A percentile compares a stretch with the other conserved stretches of the same genome.
These are phyloP conservation scores for Delphinapterus leucas DNA, from an alignment of 2,113 vertebrate species.

Conservation along the genomic window DNA sequence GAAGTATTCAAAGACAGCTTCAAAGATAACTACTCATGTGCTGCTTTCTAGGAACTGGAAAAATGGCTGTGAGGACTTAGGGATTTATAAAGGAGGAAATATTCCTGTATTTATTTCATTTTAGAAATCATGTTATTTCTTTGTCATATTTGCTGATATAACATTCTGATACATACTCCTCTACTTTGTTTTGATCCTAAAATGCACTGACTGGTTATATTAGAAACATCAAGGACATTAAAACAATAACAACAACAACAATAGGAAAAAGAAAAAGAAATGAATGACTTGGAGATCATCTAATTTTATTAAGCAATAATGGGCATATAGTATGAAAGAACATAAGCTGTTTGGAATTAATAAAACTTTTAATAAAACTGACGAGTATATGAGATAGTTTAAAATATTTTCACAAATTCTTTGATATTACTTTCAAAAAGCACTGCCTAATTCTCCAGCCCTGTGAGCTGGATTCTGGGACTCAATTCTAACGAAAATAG, in stretches of 20 bases:
- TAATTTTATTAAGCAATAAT: neutral
- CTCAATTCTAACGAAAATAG: neutral
- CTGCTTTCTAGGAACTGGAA: neutral
- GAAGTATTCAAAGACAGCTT: neutral
- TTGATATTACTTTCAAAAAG: constrained; percentile 9
- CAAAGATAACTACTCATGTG: neutral
- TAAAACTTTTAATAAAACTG: neutral
- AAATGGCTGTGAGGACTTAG: neutral
- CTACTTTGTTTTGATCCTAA: constrained; percentile 14
- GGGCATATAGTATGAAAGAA: neutral
- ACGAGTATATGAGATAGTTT: neutral
- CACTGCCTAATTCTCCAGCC: neutral
- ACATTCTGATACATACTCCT: neutral
- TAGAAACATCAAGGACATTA: neutral
- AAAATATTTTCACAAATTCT: neutral
- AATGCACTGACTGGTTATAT: neutral
- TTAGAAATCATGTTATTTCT: constrained; percentile 29
- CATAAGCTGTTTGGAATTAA: neutral
- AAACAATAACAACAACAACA: no score
- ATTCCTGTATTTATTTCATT: neutral
- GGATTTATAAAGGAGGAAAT: neutral
- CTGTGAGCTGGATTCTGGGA: neutral
- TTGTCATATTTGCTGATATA: neutral
- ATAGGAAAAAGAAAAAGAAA: neutral
- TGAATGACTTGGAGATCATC: neutral